Evolutionary conservation across 1,140 invertebrate genomes (phyloP).

Genomic region (Kradibia gibbosae): DNA sequence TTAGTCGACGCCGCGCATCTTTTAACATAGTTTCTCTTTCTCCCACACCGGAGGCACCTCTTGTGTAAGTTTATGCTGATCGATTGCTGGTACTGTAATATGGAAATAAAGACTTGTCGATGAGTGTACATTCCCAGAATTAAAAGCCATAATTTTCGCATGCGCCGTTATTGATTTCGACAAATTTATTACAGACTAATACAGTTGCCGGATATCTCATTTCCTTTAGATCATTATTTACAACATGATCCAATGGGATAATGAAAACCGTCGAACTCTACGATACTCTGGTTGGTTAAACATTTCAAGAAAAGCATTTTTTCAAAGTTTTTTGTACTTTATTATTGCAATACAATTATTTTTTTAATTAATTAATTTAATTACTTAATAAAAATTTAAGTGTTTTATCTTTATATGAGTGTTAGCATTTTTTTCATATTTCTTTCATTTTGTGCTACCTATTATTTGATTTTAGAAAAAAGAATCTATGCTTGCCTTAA

Average conservation of each 20-base stretch:
- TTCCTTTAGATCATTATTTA: background rate
- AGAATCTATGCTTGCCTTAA: too few relatives aligned
- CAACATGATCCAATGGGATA: background rate
- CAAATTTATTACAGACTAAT: background rate
- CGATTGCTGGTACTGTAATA: slow-evolving; percentile 6
- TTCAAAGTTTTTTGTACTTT: background rate
- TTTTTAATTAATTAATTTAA: too few relatives aligned
- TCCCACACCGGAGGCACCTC: background rate
- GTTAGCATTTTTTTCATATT: too few relatives aligned
- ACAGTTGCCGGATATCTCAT: background rate
- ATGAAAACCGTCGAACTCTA: too few relatives aligned
- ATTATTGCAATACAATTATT: too few relatives aligned
- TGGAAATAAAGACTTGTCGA: background rate
- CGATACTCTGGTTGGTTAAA: too few relatives aligned
- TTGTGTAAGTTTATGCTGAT: background rate
- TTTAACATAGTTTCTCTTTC: slow-evolving; percentile 12
- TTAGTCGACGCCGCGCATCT: slow-evolving; percentile 52
- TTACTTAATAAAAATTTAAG: too few relatives aligned
- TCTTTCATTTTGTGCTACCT: too few relatives aligned
- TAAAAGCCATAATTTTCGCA: background rate
- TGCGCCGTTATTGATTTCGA: background rate
- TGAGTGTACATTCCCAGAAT: background rate
- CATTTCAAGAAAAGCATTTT: background rate
- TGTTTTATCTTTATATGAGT: too few relatives aligned
- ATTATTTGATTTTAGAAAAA: too few relatives aligned